Evolutionary conservation across 2,888 invertebrate genomes (phyloP), one percentile per base, ranked within the genome.

Genomic region (Eledone cirrhosa): DNA sequence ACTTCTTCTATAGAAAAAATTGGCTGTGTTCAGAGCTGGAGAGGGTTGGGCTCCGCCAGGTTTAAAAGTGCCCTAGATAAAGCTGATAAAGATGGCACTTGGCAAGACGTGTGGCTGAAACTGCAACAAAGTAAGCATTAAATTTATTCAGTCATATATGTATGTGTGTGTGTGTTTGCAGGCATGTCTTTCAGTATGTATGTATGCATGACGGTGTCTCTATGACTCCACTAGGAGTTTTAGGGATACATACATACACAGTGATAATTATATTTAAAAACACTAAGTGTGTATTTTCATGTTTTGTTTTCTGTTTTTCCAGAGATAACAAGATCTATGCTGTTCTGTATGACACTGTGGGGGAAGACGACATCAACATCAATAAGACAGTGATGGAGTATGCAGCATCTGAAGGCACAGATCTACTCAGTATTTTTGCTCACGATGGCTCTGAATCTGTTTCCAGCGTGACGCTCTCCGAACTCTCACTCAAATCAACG

Each of bases 21-120:
- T n/a, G n/a, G n/a, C n/a, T n/a, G n/a, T n/a, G n/a, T n/a, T n/a
- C n/a, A n/a, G n/a, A n/a, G n/a, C n/a, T n/a, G n/a, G n/a, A n/a
- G n/a, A n/a, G n/a, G n/a, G n/a, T n/a, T n/a, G n/a, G n/a, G n/a
- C n/a, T n/a, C n/a, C n/a, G n/a, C n/a, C n/a, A n/a, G n/a, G n/a
- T n/a, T n/a, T n/a, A n/a, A n/a, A n/a, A n/a, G n/a, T n/a, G n/a
- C n/a, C n/a, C n/a, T n/a, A n/a, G n/a, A n/a, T n/a, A n/a, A n/a
- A n/a, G 22, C 77, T 87, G 53, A 80, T 84, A 82, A 84, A 86
- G 47, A 77, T 84, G 53, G 85, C 85, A 0, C 82, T 85, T 1
- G 85, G 83, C 48, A 87, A 86, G 82, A 84, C 85, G 84, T 81
- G 83, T 86, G 13, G 86, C 86, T 24, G 85, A 87, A 75, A 80